These are phyloP conservation scores for Trachelus iudaicus DNA, from an alignment of 2,888 invertebrate genomes.

Conservation along the genomic window DNA sequence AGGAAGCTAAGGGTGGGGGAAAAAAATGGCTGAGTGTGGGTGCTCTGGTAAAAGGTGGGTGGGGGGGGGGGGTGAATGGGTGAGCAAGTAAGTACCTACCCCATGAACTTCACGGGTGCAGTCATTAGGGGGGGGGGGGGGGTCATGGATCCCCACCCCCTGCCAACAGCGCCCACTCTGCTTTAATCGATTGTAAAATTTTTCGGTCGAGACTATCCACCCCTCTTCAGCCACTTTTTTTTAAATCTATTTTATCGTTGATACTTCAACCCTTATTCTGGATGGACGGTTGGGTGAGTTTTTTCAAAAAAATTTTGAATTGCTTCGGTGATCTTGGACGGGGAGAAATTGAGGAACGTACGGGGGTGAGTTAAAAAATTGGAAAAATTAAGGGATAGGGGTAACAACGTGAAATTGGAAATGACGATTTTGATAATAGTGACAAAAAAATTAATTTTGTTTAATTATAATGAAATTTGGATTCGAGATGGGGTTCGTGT, in stretches of 20 bases:
- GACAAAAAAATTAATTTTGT: no score
- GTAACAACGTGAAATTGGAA: no score
- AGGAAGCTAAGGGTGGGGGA: constrained; percentile 11
- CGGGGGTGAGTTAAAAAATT: neutral
- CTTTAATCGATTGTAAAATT: constrained; percentile 35
- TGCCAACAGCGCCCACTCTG: constrained; percentile 9
- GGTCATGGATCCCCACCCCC: constrained; percentile 6
- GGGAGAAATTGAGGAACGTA: no score
- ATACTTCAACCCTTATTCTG: no score
- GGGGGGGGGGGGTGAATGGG: no score
- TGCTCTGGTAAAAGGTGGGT: constrained; percentile 11
- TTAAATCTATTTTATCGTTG: neutral
- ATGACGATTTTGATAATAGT: no score
- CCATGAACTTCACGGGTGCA: constrained; percentile 20
- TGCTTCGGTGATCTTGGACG: no score
- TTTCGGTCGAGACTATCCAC: constrained; percentile 9
- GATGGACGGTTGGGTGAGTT: no score
- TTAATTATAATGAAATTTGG: no score
- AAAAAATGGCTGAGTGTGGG: constrained; percentile 25
- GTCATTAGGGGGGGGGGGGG: constrained; percentile 26
- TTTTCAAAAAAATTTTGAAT: no score
- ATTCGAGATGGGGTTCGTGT: no score
- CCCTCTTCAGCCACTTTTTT: constrained; percentile 13
- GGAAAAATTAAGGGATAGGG: neutral
- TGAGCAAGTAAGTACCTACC: constrained; percentile 16